Base-by-base conservation (phyloP, 2,888 invertebrate species). In the Agrilus mali region DNA sequence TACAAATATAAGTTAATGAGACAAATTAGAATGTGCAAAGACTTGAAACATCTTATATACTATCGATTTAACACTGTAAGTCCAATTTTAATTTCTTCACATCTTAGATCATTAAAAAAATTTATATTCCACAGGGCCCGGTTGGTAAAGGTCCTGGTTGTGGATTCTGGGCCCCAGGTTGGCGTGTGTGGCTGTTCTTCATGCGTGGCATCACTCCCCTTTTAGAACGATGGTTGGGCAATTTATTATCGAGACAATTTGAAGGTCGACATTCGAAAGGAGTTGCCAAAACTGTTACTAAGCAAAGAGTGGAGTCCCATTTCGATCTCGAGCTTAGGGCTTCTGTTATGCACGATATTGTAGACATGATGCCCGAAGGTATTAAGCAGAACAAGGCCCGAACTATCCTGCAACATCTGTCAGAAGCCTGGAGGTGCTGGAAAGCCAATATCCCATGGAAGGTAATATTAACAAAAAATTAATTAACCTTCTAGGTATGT, bases 311-410 rank as follows among this genome's bases (percentile, higher is more conserved):
- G 1, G 98, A 99, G 64, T 95, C 95, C 36, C 98, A 99, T 73
- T 99, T 97, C 69, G 98, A 99, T 77, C 74, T 99, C 53, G 98
- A 99, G 67, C 71, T 99, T 60, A 80, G 98, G 53, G 96, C 96
- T 13, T 96, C 96, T 0, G 97, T 88, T 2, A 86, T 87, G 87
- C 84, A 86, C 70, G 98, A 99, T 62, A 99, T 99, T 52, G 86
- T 99, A n/a, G 98, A 99, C 61, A 99, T 99, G 98, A 99, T 99
- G 98, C 98, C 98, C 0, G 98, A 98, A 68, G 98, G 98, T 51
- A 98, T 99, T 64, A 99, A 99, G 63, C 98, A 98, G 68, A 98
- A 98, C 70, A 99, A 99, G 67, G 98, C 98, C 0, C 78, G 97
- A 53, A 97, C 97, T 3, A 99, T 99, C 56, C 73, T 99, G 55